Percentiles rank a stretch among this genome's conserved stretches.
These are phyloP conservation scores for Geococcyx californianus DNA, from an alignment of 2,113 vertebrate species.

Conservation along the genomic window DNA sequence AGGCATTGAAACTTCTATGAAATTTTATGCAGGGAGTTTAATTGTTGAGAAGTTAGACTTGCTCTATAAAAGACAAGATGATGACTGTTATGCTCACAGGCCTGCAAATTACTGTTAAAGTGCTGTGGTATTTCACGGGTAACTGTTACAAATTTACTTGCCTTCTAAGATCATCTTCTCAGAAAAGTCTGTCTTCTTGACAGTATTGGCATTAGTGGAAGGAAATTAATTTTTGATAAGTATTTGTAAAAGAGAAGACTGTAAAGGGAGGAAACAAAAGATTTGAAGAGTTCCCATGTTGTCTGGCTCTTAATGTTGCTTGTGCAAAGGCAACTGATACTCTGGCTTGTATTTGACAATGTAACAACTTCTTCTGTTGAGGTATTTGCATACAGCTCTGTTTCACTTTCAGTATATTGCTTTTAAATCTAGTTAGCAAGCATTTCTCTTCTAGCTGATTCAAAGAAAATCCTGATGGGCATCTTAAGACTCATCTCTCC, in stretches of 20 bases:
- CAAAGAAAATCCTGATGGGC: not conserved
- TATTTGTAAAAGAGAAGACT: not conserved
- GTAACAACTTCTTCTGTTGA: not conserved
- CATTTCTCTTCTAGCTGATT: not conserved
- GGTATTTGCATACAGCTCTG: not conserved
- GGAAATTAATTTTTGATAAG: not conserved
- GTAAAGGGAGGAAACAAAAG: not conserved
- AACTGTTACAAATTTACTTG: not conserved
- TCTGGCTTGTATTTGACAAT: not conserved
- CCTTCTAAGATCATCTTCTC: not conserved
- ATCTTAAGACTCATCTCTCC: not conserved
- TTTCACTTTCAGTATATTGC: not conserved
- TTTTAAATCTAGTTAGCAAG: not conserved
- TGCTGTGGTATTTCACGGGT: constrained; percentile 7
- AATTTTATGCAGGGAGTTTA: not conserved
- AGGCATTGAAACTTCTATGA: not conserved
- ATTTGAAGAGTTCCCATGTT: not conserved
- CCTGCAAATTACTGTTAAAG: not conserved
- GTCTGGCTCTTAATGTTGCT: not conserved
- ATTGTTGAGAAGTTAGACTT: not conserved
- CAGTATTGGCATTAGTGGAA: not conserved
- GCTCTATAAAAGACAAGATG: not conserved
- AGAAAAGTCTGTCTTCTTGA: not conserved
- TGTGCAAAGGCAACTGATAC: not conserved
- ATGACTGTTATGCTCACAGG: not conserved